phyloP scores from a whole-genome alignment of 2,113 vertebrate species.

The Aviceda subcristata region DNA sequence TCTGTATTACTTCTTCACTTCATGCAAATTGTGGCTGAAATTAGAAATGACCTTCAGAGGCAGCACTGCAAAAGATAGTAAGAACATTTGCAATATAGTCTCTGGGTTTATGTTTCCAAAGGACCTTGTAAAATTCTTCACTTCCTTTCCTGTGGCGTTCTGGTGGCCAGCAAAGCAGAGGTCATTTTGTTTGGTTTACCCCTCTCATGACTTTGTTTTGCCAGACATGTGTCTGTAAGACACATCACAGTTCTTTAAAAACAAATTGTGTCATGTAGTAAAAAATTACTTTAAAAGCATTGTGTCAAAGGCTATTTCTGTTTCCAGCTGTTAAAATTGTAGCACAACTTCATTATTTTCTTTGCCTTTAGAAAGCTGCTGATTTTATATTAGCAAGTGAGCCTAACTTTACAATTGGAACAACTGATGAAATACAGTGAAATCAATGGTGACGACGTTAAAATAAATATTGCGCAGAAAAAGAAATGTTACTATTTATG shows the following conservation, averaged over 20 bases:
- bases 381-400: neutral
- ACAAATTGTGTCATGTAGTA: slow-evolving; percentile 37
- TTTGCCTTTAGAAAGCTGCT: slow-evolving; percentile 3
- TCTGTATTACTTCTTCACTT: neutral
- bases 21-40: slow-evolving; percentile 5
- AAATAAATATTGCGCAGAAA: slow-evolving; percentile 49
- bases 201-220: neutral
- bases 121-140: slow-evolving; percentile 20
- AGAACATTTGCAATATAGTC: neutral
- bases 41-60: slow-evolving; percentile 40
- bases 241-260: slow-evolving; percentile 39
- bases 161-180: neutral
- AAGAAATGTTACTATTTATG: slow-evolving; percentile 56
- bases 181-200: slow-evolving; percentile 45
- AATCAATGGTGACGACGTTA: neutral
- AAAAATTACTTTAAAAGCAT: slow-evolving; percentile 14
- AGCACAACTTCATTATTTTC: neutral
- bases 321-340: neutral
- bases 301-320: slow-evolving; percentile 42
- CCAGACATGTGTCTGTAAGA: slow-evolving; percentile 10
- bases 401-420: neutral
- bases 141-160: neutral
- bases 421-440: slow-evolving; percentile 28
- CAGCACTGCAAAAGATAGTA: neutral
- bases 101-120: neutral